Base-by-base conservation (phyloP, 2,888 invertebrate species). In the Nemotelus pantherinus region DNA sequence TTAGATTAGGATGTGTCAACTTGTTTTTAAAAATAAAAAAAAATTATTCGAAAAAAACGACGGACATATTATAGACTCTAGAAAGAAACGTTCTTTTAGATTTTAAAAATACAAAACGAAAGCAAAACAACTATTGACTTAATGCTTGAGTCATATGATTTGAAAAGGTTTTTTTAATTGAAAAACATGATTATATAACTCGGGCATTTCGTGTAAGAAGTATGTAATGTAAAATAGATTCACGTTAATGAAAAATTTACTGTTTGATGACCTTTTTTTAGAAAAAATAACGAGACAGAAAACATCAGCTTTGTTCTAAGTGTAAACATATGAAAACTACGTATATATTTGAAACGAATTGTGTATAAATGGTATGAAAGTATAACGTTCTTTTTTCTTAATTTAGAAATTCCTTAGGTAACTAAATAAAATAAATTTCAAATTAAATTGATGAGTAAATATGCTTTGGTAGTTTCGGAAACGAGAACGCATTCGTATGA, bases 401-500 rank as follows among this genome's bases (percentile, higher is more conserved):
- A 48, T 2, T 48, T 74, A 74, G 74, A 43, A n/a, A 74, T 68
- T 41, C 53, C 68, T 43, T 72, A 72, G 60, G 5, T 60, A 60
- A 63, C 10, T 63, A 60, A 50, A 74, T 57, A 53, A 65, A 43
- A n/a, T 45, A 74, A 74, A 74, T 74, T 74, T 74, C 48, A 74
- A 74, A 45, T 53, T 72, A 65, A 68, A 63, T 55, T 63, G 39
- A 74, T 45, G 9, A 25, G 25, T 25, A 25, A 41, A 63, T 45
- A 48, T 74, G 74, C 74, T 74, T 25, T 74, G 41, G 63, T 74
- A 74, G 74, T 60, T 71, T 71, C 71, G 57, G 44, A 47, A 65
- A 74, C 58, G 53, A 74, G 63, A 41, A 74, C 74, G 74, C 74
- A 74, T 60, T 74, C 74, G 41, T 71, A 74, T 74, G 70, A 55